These are phyloP conservation scores for Eurois occulta DNA, from an alignment of 2,888 invertebrate species.

Conservation along the genomic window DNA sequence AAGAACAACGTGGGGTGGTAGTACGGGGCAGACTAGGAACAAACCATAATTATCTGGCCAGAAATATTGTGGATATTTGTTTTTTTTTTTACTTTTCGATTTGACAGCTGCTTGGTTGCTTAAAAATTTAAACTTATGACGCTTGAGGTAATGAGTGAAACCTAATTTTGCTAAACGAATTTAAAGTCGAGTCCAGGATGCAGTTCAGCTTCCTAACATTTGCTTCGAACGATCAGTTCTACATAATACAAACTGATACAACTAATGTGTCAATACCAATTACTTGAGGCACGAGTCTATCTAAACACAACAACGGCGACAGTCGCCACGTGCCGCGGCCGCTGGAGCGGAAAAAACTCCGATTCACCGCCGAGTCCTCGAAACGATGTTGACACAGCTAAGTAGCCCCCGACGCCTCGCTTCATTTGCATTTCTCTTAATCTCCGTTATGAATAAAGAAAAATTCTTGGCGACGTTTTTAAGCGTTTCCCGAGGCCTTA, in stretches of 20 bases:
- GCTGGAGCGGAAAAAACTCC: constrained; percentile 74
- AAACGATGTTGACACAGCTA: constrained; percentile 89
- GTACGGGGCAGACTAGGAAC: not conserved
- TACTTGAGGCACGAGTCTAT: constrained; percentile 36
- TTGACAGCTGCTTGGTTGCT: not conserved
- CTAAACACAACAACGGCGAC: constrained; percentile 47
- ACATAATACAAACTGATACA: not conserved
- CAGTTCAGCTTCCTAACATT: not conserved
- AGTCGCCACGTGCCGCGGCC: constrained; percentile 63
- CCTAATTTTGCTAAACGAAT: not conserved
- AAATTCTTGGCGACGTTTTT: constrained; percentile 88
- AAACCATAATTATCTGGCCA: not conserved
- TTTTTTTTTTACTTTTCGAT: not conserved
- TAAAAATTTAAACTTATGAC: not conserved
- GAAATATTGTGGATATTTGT: not conserved
- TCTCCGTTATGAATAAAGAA: constrained; percentile 91
- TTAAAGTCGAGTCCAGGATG: not conserved
- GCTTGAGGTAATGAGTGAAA: not conserved
- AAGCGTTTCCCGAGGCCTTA: constrained; percentile 82
- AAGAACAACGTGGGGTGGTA: not conserved
- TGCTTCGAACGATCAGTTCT: constrained; percentile 7
- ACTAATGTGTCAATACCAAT: constrained; percentile 35
- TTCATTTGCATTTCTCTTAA: constrained; percentile 90
- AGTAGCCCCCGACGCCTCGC: constrained; percentile 87
- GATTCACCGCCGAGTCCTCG: constrained; percentile 73